Evolutionary conservation across 2,113 vertebrate genomes (phyloP), one percentile per base, ranked within the genome.

Genomic region (Nanorana parkeri): DNA sequence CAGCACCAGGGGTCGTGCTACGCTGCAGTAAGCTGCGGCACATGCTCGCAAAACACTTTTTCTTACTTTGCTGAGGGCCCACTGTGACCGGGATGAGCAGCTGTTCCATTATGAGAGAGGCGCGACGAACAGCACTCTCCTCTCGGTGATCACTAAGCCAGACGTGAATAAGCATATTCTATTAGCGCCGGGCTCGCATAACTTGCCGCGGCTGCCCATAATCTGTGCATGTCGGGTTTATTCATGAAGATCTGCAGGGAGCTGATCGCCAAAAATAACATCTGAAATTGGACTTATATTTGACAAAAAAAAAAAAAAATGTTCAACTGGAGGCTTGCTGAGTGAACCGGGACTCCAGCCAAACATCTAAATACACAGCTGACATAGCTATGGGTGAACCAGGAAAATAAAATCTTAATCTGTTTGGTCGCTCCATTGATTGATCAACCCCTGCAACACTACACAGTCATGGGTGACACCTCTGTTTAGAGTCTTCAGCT

Each of bases 81-180:
- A 79, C 77, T 79, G 77, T 68, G 77, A 79, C 23, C 68, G 32
- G 55, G 55, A 68, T 80, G 78, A 80, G 67, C 78, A 80, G 58
- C 78, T 80, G 78, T 69, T 80, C 66, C 66, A 68, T 69, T 80
- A 69, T 51, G 56, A 58, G 26, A 23, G 54, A 66, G 32, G 58
- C 61, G 51, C 76, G 23, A 52, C n/a, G 52, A 69, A 21, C n/a
- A 20, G 55, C 28, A 47, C 54, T 68, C 23, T 23, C 3, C 19
- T 52, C 66, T 60, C 52, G 29, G 24, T 7, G 54, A 32, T 80
- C 32, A 60, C 78, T 69, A 69, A 80, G 69, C 78, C 78, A 80
- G 21, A 69, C 78, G 78, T 80, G 78, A 69, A 69, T 80, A 47
- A 41, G 78, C 78, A 69, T 80, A 80, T n/a, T 24, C n/a, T 69